Base-by-base conservation (phyloP, 2,888 invertebrate genomes). In the Thelaira solivaga region DNA sequence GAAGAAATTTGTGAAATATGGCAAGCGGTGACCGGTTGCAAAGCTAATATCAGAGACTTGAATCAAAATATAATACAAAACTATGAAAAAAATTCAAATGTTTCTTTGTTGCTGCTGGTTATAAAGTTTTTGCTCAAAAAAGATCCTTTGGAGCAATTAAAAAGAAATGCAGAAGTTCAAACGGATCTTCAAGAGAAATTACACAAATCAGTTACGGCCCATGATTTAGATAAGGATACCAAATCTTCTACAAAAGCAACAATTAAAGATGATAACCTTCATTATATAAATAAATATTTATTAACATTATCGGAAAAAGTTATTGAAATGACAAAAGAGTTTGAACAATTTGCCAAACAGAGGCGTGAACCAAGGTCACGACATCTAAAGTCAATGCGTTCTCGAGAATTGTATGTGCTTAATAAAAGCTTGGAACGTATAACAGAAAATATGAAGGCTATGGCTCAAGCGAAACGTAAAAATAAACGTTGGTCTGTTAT, bases 1-100 rank as follows among this genome's bases (percentile, higher is more conserved):
- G 72, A 69, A 2, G 88, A 89, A 79, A 80, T 88, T n/a, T 76
- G 81, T 7, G 85, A 86, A 72, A 85, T 86, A 65, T 81, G 85
- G 65, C 83, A 85, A 68, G 84, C 88, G 6, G 79, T 88, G 2
- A 65, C 81, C 4, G 74, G 76, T 6, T 57, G 73, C 18, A 39
- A 71, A 10, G 53, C 31, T 5, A 65, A 31, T 74, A 81, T 59
- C 55, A 53, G 24, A 16, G 43, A 76, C 26, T 62, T 81, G 36
- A 76, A 77, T 41, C 65, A 77, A 61, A 8, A 31, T 57, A 73
- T 85, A 47, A 76, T 47, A 49, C 59, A 80, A 18, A 77, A 82
- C 36, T 85, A 84, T 61, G 61, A 47, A 29, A 45, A 53, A 6
- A 81, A 82, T 43, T 45, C 55, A 0, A 80, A 75, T 8, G 31